Conservation (phyloP, 2,888 invertebrate genomes). For the Gastrophysa polygoni region DNA sequence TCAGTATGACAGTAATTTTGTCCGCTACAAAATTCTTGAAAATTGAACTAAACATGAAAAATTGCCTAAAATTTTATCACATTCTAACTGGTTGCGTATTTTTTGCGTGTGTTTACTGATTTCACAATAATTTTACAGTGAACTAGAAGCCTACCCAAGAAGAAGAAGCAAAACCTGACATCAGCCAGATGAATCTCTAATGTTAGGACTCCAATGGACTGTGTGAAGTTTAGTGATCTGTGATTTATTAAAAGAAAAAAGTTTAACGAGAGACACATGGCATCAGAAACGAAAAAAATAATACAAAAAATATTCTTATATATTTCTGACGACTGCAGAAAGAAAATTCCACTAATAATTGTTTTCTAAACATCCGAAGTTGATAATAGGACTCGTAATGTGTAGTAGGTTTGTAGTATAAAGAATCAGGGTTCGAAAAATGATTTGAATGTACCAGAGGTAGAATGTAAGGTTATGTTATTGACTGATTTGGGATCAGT, state of each 20-base stretch:
- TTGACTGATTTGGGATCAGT: not conserved
- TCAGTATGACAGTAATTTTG: too few species aligned
- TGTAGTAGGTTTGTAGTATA: too few species aligned
- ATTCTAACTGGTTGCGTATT: not conserved
- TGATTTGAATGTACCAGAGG: not conserved
- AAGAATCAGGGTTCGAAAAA: not conserved
- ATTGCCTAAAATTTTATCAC: not conserved
- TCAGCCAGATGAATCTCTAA: conserved; percentile 13
- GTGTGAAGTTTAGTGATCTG: conserved; percentile 19
- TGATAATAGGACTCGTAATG: too few species aligned
- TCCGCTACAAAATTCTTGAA: not conserved
- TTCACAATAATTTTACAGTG: conserved; percentile 18
- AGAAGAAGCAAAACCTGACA: conserved; percentile 26
- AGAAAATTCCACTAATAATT: not conserved
- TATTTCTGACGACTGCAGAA: conserved; percentile 2
- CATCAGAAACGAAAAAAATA: not conserved
- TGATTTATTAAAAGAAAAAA: conserved; percentile 26
- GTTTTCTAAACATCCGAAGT: not conserved
- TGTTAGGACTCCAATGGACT: not conserved
- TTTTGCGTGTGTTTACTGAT: not conserved
- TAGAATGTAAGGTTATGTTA: not conserved
- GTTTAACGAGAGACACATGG: not conserved
- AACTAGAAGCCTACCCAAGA: conserved; percentile 23
- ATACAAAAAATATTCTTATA: conserved; percentile 6
- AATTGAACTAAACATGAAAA: not conserved